Evolutionary conservation across 2,888 invertebrate species (phyloP).

Genomic region (Platerodrilus igneus): DNA sequence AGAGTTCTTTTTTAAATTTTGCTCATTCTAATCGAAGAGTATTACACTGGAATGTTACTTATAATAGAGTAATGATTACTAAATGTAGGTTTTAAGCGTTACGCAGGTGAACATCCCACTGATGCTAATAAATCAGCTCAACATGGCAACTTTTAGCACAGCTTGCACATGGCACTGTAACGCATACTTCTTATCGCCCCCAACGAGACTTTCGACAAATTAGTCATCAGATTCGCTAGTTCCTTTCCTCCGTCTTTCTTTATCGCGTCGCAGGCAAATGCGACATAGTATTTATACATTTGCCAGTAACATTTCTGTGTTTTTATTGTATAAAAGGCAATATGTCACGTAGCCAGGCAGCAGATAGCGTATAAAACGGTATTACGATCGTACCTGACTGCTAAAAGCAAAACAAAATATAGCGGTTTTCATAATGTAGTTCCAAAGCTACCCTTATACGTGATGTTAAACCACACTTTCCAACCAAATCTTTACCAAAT

Average conservation of each 20-base stretch:
- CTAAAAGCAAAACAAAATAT: conserved; percentile 31
- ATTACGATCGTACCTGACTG: conserved; percentile 40
- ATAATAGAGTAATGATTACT: too few relatives aligned
- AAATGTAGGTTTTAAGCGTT: too few relatives aligned
- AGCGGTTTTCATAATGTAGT: conserved; percentile 24
- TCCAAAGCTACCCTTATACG: conserved; percentile 16
- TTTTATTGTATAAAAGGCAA: conserved; percentile 40
- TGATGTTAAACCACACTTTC: conserved; percentile 9
- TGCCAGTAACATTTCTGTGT: conserved; percentile 27
- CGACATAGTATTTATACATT: conserved; percentile 39
- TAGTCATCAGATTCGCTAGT: conserved; percentile 44
- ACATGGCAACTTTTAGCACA: conserved; percentile 32
- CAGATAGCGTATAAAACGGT: conserved; percentile 41
- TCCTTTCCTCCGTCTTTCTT: conserved; percentile 35
- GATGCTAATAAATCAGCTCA: conserved; percentile 33
- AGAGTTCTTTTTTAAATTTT: too few relatives aligned
- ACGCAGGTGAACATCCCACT: conserved; percentile 34
- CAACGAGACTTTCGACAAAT: conserved; percentile 44
- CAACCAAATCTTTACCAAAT: conserved; percentile 6
- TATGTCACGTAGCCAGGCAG: conserved; percentile 42
- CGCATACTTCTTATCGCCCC: conserved; percentile 35
- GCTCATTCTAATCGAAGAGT: too few relatives aligned
- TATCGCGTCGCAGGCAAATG: conserved; percentile 36
- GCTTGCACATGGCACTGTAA: conserved; percentile 35
- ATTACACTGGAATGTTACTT: too few relatives aligned